Conservation (phyloP, 2,797 vertebrate genomes). For the Gallinago stenura region DNA sequence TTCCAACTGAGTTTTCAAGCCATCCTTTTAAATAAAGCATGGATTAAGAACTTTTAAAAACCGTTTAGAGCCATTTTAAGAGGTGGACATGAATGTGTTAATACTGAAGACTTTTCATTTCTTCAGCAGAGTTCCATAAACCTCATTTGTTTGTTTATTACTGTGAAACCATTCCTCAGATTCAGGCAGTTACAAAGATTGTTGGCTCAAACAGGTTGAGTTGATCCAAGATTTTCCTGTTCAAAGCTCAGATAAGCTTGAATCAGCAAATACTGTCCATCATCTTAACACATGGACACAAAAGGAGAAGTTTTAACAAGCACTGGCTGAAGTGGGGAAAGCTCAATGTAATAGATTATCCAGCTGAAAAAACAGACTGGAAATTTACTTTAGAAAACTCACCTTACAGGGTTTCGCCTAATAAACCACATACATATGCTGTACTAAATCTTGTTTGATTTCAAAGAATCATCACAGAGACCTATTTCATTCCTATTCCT, state of each 20-base stretch:
- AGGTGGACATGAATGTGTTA: background rate
- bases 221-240: slow-evolving; percentile 53
- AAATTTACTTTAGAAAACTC: slow-evolving; percentile 77
- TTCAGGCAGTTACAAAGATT: background rate
- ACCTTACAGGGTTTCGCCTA: slow-evolving; percentile 78
- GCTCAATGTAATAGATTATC: slow-evolving; percentile 70
- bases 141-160: slow-evolving; percentile 26
- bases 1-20: background rate
- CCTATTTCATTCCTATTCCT: slow-evolving; percentile 57
- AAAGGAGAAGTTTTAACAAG: slow-evolving; percentile 70
- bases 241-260: slow-evolving; percentile 62
- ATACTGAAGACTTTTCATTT: background rate
- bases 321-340: slow-evolving; percentile 57
- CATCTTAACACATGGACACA: slow-evolving; percentile 70
- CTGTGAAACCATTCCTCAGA: background rate
- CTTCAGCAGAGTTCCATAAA: background rate
- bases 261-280: slow-evolving; percentile 67
- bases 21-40: background rate
- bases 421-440: slow-evolving; percentile 67
- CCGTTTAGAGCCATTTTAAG: background rate
- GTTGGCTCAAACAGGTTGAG: slow-evolving; percentile 12
- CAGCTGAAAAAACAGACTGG: slow-evolving; percentile 81
- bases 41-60: background rate
- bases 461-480: slow-evolving; percentile 65
- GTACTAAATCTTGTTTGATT: slow-evolving; percentile 64